A percentile compares a stretch with the other conserved stretches of the same genome.
Evolutionary conservation across 1,140 invertebrate species (phyloP).

Genomic region (Bombus turneri): DNA sequence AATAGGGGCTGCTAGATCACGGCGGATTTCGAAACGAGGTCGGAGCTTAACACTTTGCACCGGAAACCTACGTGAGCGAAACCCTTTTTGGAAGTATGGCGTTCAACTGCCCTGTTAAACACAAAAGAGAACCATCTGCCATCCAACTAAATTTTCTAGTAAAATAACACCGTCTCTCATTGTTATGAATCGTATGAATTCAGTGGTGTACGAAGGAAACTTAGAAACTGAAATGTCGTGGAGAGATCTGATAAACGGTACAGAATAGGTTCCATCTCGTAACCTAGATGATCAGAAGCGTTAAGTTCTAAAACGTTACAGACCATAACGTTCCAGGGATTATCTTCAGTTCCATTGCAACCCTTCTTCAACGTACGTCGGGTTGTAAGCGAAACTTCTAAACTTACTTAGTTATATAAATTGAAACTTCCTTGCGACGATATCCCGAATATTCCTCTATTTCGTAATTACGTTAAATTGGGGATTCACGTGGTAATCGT

Average conservation of each 20-base stretch:
- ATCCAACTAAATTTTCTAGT: background rate
- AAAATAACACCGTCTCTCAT: background rate
- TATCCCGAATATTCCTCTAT: background rate
- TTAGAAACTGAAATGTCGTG: background rate
- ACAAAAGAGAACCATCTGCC: background rate
- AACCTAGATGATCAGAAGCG: background rate
- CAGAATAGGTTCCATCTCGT: background rate
- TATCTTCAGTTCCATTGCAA: background rate
- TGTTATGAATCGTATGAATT: background rate
- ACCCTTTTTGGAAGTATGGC: background rate
- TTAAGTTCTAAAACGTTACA: background rate
- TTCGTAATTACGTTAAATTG: background rate
- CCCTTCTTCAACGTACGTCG: background rate
- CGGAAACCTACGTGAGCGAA: background rate
- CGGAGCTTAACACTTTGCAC: constrained; percentile 17
- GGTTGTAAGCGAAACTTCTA: background rate
- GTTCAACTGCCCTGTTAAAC: background rate
- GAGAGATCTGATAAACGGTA: background rate
- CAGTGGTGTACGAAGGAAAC: background rate
- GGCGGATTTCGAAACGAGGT: constrained; percentile 25
- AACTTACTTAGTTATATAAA: constrained; percentile 54
- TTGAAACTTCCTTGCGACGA: constrained; percentile 30
- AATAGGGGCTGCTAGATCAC: background rate
- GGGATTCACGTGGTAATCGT: background rate
- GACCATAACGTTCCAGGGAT: background rate